A percentile compares a stretch with the other conserved stretches of the same genome.
Evolutionary conservation across 1,140 invertebrate genomes (phyloP).

Genomic region (Apis laboriosa): DNA sequence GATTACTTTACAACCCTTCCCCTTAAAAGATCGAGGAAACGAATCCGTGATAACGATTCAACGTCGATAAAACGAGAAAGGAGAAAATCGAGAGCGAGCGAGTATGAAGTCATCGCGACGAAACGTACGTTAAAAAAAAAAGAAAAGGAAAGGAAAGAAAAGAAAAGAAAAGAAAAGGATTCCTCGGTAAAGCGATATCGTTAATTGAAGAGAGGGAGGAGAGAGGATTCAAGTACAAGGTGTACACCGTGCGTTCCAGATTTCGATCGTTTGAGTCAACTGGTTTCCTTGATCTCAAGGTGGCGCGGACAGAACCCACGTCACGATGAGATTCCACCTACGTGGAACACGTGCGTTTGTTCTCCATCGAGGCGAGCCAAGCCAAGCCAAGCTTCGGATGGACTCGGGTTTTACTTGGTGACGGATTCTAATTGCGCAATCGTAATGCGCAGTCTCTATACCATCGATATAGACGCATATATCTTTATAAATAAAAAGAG

Average conservation of each 20-base stretch:
- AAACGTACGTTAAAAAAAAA: too few species aligned
- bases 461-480: too few species aligned
- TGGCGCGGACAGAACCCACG: conserved; percentile 7
- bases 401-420: too few species aligned
- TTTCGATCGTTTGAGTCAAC: conserved; percentile 36
- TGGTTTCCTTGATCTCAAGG: conserved; percentile 55
- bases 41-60: too few species aligned
- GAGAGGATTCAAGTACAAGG: conserved; percentile 9
- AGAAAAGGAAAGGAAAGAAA: too few species aligned
- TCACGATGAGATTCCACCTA: conserved; percentile 50
- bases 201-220: background rate
- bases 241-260: conserved; percentile 20
- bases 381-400: too few species aligned
- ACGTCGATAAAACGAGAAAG: too few species aligned
- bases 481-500: too few species aligned
- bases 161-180: background rate
- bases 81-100: too few species aligned
- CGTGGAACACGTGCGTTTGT: conserved; percentile 19
- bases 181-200: background rate
- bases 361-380: background rate
- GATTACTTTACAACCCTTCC: too few species aligned
- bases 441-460: background rate
- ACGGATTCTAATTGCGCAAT: conserved; percentile 11
- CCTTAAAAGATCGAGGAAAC: too few species aligned
- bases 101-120: background rate